These are phyloP conservation scores for Redunca redunca DNA, from an alignment of 2,113 vertebrate species.

Conservation along the genomic window DNA sequence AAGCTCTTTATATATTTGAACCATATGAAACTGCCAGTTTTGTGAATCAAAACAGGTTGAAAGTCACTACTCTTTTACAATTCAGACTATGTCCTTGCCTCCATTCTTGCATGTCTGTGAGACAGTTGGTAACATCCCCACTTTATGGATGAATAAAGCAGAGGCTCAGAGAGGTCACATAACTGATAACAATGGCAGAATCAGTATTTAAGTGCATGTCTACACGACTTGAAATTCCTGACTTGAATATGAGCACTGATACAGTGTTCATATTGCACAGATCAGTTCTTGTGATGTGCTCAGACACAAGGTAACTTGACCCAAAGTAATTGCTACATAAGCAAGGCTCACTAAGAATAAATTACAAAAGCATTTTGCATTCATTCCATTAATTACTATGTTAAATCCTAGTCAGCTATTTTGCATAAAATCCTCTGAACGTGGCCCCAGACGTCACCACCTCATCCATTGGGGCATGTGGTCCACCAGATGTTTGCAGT, in stretches of 20 bases:
- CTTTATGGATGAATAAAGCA: not conserved
- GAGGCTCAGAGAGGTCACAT: not conserved
- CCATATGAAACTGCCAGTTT: not conserved
- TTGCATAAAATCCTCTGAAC: not conserved
- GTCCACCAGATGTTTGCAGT: fast-evolving
- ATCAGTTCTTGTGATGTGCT: not conserved
- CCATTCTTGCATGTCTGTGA: not conserved
- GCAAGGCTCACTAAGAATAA: not conserved
- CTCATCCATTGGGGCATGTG: fast-evolving
- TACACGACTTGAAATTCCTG: too few relatives aligned
- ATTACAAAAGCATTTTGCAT: not conserved
- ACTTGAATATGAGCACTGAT: too few relatives aligned
- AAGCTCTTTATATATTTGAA: too few relatives aligned
- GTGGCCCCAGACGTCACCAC: fast-evolving
- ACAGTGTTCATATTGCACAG: fast-evolving
- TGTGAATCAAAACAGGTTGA: not conserved
- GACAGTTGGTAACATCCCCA: not conserved
- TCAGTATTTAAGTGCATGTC: not conserved
- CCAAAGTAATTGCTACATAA: not conserved
- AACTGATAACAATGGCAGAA: not conserved
- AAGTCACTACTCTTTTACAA: not conserved
- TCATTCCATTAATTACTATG: not conserved
- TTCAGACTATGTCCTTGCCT: not conserved
- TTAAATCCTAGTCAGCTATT: too few relatives aligned
- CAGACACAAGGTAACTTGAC: not conserved